A percentile compares a stretch with the other conserved stretches of the same genome.
Evolutionary conservation across 2,888 invertebrate genomes (phyloP).

Genomic region (Ametastegia equiseti): DNA sequence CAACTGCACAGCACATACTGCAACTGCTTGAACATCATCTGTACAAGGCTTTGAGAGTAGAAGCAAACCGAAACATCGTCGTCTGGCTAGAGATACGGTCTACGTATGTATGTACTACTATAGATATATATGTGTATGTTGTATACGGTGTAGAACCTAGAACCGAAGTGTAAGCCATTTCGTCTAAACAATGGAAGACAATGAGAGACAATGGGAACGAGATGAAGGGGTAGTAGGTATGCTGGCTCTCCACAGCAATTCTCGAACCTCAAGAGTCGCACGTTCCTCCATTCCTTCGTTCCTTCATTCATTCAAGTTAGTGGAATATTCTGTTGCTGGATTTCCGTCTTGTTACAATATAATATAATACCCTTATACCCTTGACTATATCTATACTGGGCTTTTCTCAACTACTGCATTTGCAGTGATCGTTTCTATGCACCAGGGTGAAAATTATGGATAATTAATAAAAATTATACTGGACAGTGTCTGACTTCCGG

Average conservation of each 20-base stretch:
- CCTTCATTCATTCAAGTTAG: neutral
- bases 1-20: neutral
- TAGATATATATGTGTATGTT: neutral
- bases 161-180: conserved; percentile 36
- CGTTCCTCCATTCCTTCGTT: neutral
- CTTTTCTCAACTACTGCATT: no score
- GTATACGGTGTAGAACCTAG: conserved; percentile 5
- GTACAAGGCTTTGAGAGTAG: neutral
- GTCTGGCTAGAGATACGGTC: neutral
- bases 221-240: neutral
- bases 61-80: neutral
- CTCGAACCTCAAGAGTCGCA: conserved; percentile 24
- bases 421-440: no score
- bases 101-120: neutral
- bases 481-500: no score
- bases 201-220: conserved; percentile 34
- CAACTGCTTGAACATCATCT: neutral
- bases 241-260: conserved; percentile 1
- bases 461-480: no score
- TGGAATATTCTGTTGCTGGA: conserved; percentile 3
- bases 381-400: neutral
- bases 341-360: conserved; percentile 19
- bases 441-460: no score
- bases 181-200: conserved; percentile 37
- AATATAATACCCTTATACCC: neutral